phyloP scores from a whole-genome alignment of 2,797 vertebrate genomes.

The Rhodeus uyekii region DNA sequence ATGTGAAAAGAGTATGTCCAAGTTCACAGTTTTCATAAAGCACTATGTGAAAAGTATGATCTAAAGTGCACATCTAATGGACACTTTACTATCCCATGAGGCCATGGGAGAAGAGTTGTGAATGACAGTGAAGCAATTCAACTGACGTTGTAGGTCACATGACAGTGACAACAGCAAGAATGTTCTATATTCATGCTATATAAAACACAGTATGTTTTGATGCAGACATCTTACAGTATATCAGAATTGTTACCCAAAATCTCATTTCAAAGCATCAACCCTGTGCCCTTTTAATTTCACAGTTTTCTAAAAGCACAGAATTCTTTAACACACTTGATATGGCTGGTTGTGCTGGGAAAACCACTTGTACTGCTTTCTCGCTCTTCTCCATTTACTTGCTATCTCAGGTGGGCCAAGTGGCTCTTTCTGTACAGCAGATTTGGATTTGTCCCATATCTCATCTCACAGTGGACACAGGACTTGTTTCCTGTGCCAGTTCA shows the following conservation, averaged over 20 bases:
- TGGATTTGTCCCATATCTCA: conserved; percentile 62
- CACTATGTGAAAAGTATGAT: too few species aligned
- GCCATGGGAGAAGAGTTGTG: too few species aligned
- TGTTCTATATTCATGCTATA: too few species aligned
- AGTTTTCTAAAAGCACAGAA: conserved; percentile 15
- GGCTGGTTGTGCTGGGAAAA: background rate
- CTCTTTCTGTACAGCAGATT: conserved; percentile 23
- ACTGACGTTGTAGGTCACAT: too few species aligned
- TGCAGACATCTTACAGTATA: background rate
- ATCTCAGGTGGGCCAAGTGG: conserved; percentile 8
- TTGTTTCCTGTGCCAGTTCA: conserved; percentile 64
- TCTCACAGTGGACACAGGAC: conserved; percentile 64
- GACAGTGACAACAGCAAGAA: too few species aligned
- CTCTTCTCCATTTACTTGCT: conserved; percentile 32
- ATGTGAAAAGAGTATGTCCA: too few species aligned
- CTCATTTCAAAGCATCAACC: background rate
- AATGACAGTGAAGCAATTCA: too few species aligned
- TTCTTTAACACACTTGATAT: conserved; percentile 5
- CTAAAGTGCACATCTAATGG: too few species aligned
- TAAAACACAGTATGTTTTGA: background rate
- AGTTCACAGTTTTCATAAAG: too few species aligned
- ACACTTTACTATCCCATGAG: too few species aligned
- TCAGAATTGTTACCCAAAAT: background rate
- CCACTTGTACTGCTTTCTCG: conserved; percentile 28
- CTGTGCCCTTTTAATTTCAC: conserved; percentile 5